Conservation (phyloP, 2,888 invertebrate species). For the Eupeodes luniger region DNA sequence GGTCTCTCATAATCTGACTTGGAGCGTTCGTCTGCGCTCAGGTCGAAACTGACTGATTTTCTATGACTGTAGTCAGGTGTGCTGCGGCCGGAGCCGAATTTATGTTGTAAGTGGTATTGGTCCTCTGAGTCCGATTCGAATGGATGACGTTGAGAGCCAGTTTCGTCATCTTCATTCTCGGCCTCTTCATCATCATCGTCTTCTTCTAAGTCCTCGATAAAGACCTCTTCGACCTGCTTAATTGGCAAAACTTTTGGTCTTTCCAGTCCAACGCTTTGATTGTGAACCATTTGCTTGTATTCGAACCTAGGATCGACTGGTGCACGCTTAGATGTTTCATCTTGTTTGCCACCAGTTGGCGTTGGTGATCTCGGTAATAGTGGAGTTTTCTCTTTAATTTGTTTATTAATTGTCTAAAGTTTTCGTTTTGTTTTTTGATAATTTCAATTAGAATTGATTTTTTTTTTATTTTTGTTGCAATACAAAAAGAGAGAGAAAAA, state of each 20-base stretch:
- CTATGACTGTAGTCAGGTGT: slow-evolving; percentile 82
- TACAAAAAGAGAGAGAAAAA: slow-evolving; percentile 72
- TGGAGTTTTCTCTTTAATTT: slow-evolving; percentile 67
- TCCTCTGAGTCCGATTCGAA: slow-evolving; percentile 80
- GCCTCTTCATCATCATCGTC: slow-evolving; percentile 77
- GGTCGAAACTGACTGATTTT: slow-evolving; percentile 84
- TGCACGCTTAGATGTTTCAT: slow-evolving; percentile 19
- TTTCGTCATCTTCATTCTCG: slow-evolving; percentile 75
- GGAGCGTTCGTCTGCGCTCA: slow-evolving; percentile 83
- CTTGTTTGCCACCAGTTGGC: neutral
- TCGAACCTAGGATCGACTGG: slow-evolving; percentile 77
- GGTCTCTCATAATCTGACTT: slow-evolving; percentile 82
- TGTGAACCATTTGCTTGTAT: slow-evolving; percentile 80
- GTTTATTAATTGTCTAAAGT: slow-evolving; percentile 45
- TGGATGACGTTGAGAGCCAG: slow-evolving; percentile 3
- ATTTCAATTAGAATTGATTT: slow-evolving; percentile 35
- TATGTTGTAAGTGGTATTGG: slow-evolving; percentile 78
- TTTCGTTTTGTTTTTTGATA: slow-evolving; percentile 36
- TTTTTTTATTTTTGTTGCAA: slow-evolving; percentile 37
- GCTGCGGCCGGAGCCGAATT: slow-evolving; percentile 81
- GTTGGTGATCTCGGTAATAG: slow-evolving; percentile 36
- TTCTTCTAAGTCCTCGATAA: slow-evolving; percentile 80
- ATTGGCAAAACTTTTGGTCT: slow-evolving; percentile 15
- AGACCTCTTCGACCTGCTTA: slow-evolving; percentile 80
- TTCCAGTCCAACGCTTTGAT: slow-evolving; percentile 65